Base-by-base conservation (phyloP, 2,113 vertebrate species). In the Taxidea taxus region DNA sequence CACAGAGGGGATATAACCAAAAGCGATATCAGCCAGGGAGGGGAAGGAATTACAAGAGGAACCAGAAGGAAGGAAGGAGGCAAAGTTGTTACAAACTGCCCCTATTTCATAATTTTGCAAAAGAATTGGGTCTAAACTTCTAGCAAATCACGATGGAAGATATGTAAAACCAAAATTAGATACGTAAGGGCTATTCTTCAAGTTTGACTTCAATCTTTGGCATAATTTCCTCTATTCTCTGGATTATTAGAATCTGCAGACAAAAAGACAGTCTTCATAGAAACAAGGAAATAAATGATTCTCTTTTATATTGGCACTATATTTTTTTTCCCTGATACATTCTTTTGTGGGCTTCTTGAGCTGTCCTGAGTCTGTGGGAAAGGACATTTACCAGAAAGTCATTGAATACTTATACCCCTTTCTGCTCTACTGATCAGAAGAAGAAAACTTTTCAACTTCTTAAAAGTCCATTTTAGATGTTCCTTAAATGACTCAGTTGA, bases 401-500 rank as follows among this genome's bases (percentile, higher is more conserved):
- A 31, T 7, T 74, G 47, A 91, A 60, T 56, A 23, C 3, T 42
- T 81, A 47, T 80, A 68, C 31, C 14, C 23, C 25, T 95, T 23
- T 39, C 15, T 78, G 80, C 95, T 87, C 66, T 56, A 60, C 49
- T 87, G 42, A 92, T 58, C 54, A 96, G 94, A 75, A 81, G 51
- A 85, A 94, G 56, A 15, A 85, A 66, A 49, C 6, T 62, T 87
- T 66, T 42, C 54, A 34, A 39, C 64, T 95, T 98, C 87, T 97
- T 83, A 23, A 78, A 97, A 97, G 49, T 95, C 80, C 44, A 62
- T 60, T 86, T 97, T 14, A 91, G 80, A 47, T 64, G 29, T 60
- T 97, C 89, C 37, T 56, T 34, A 11, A 47, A 95, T 97, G 97
- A 95, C 87, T 98, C 96, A 96, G 42, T 54, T 13, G 64, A 21